These are phyloP conservation scores for Conomelus anceps DNA, from an alignment of 2,888 invertebrate species.

Conservation along the genomic window DNA sequence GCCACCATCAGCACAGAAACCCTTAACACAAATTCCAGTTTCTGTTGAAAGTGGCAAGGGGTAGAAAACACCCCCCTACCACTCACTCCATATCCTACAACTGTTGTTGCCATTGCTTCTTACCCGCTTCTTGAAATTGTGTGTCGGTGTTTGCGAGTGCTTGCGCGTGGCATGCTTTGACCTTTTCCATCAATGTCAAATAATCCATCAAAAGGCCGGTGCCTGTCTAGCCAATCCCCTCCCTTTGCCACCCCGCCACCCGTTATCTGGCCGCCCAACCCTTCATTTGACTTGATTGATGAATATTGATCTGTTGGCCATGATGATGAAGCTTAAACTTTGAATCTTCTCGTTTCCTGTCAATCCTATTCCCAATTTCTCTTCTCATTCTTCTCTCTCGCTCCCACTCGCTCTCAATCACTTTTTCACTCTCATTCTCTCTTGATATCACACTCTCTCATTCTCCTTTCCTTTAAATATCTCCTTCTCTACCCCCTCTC, in stretches of 20 bases:
- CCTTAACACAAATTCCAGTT: not conserved
- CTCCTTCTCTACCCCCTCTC: not conserved
- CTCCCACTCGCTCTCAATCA: not conserved
- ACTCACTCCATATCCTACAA: too few relatives aligned
- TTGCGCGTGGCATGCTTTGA: not conserved
- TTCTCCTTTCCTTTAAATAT: too few relatives aligned
- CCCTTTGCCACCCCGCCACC: not conserved
- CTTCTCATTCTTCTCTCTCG: not conserved
- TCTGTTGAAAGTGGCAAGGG: too few relatives aligned
- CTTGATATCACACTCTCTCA: not conserved
- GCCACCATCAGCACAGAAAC: not conserved
- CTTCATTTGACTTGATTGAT: conserved; percentile 13
- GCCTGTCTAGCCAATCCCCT: not conserved
- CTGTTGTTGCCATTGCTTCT: too few relatives aligned
- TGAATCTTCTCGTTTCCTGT: not conserved
- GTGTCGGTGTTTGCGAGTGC: not conserved
- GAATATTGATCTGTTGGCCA: conserved; percentile 13
- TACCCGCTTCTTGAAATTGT: not conserved
- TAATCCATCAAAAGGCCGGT: conserved; percentile 4
- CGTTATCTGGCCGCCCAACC: not conserved
- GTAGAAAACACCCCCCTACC: not conserved
- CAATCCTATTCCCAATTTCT: not conserved
- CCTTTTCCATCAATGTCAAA: conserved; percentile 21
- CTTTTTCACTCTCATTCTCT: not conserved
- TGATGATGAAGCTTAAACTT: not conserved